Conservation (phyloP, 2,888 invertebrate species). For the Aspidiotus destructor region DNA sequence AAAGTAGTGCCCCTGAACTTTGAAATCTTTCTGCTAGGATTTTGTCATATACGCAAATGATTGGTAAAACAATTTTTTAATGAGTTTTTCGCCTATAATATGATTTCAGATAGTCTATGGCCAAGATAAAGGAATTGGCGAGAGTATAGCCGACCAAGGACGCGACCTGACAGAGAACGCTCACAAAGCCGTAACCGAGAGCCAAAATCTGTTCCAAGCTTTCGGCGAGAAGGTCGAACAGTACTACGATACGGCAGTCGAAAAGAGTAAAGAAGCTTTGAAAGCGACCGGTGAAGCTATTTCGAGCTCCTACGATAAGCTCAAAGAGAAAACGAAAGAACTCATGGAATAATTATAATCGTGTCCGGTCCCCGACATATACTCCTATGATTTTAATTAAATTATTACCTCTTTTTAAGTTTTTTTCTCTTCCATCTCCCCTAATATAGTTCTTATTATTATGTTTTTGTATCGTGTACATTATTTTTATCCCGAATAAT, state of each 20-base stretch:
- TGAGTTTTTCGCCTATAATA: no score
- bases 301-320: slow-evolving; percentile 14
- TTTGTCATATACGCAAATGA: no score
- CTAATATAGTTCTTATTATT: no score
- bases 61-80: no score
- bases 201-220: slow-evolving; percentile 11
- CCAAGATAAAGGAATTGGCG: background rate
- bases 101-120: background rate
- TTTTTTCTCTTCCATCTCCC: no score
- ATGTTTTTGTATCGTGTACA: no score
- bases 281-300: slow-evolving; percentile 17
- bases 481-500: no score
- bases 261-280: slow-evolving; percentile 21
- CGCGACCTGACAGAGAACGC: slow-evolving; percentile 6
- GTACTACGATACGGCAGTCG: slow-evolving; percentile 21
- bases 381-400: no score
- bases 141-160: background rate
- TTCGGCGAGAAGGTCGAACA: slow-evolving; percentile 17
- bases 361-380: no score
- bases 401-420: no score
- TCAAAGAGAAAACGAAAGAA: slow-evolving; percentile 26
- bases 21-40: no score
- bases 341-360: slow-evolving; percentile 2
- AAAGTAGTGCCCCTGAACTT: no score
- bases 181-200: background rate